These are phyloP conservation scores for Phortica variegata DNA, from an alignment of 1,140 invertebrate species.

Conservation along the genomic window DNA sequence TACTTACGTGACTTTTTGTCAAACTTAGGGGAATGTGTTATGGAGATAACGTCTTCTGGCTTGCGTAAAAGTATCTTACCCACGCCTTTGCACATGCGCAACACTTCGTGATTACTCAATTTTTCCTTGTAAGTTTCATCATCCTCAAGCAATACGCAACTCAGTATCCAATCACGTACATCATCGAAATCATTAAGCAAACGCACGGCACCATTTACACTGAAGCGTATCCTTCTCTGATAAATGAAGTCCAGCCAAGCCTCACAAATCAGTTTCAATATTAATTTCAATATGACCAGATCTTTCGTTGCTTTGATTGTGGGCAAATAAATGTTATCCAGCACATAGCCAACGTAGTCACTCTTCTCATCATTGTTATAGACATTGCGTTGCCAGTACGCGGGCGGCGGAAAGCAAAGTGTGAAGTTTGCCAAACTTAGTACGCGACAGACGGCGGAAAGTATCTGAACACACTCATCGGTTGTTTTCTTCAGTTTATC, in stretches of 20 bases:
- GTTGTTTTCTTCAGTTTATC: slow-evolving; percentile 71
- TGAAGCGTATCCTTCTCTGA: slow-evolving; percentile 74
- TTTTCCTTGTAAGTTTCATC: slow-evolving; percentile 59
- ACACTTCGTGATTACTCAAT: slow-evolving; percentile 73
- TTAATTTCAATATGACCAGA: slow-evolving; percentile 70
- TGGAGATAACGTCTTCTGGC: slow-evolving; percentile 66
- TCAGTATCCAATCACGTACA: slow-evolving; percentile 69
- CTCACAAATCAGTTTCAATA: slow-evolving; percentile 77
- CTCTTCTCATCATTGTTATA: slow-evolving; percentile 46
- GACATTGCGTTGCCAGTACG: slow-evolving; percentile 62
- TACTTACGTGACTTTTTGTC: slow-evolving; percentile 46
- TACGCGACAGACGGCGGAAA: slow-evolving; percentile 70
- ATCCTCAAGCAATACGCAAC: slow-evolving; percentile 61
- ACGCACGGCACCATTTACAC: slow-evolving; percentile 60
- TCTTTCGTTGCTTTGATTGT: slow-evolving; percentile 73
- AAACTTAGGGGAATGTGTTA: slow-evolving; percentile 43
- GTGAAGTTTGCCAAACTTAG: slow-evolving; percentile 73
- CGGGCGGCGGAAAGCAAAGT: slow-evolving; percentile 71
- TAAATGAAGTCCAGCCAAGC: slow-evolving; percentile 84
- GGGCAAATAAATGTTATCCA: slow-evolving; percentile 71
- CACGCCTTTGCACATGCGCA: slow-evolving; percentile 77
- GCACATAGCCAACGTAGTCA: slow-evolving; percentile 47
- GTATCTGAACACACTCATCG: slow-evolving; percentile 67
- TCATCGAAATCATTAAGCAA: slow-evolving; percentile 74
- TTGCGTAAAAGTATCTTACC: slow-evolving; percentile 71